Conservation (phyloP, 2,888 invertebrate species). For the Trissonchulus latispiculum region DNA sequence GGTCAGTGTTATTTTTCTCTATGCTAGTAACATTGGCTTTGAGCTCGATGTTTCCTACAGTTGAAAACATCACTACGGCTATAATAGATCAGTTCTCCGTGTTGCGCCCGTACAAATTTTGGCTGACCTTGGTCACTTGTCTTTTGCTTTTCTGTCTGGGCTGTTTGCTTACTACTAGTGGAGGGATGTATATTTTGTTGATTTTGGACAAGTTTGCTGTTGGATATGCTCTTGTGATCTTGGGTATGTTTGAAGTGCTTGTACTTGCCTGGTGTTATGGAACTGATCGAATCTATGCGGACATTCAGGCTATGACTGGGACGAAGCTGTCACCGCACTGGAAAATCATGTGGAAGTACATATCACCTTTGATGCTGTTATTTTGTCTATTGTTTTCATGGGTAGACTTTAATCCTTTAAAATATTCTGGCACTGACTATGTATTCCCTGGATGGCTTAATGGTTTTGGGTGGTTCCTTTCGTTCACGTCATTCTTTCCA, state of each 20-base stretch:
- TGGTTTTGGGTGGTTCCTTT: conserved; percentile 38
- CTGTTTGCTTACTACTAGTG: conserved; percentile 21
- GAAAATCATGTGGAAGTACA: conserved; percentile 39
- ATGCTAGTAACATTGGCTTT: conserved; percentile 26
- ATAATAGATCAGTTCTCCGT: conserved; percentile 22
- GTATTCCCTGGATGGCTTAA: conserved; percentile 42
- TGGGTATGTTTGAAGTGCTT: conserved; percentile 24
- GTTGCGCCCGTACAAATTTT: conserved; percentile 26
- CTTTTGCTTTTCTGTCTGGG: conserved; percentile 23
- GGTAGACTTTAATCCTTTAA: conserved; percentile 39
- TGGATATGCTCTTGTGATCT: conserved; percentile 24
- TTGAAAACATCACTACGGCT: conserved; percentile 25
- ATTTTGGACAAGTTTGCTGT: conserved; percentile 25
- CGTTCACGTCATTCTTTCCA: conserved; percentile 37
- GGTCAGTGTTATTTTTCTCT: conserved; percentile 24
- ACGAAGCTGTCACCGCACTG: conserved; percentile 36
- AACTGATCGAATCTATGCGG: conserved; percentile 25
- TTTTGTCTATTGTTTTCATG: conserved; percentile 41
- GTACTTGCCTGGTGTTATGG: conserved; percentile 26
- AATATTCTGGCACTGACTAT: conserved; percentile 32
- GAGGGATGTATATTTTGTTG: conserved; percentile 26
- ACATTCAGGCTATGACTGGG: conserved; percentile 43
- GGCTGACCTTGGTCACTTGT: conserved; percentile 23
- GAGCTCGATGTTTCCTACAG: conserved; percentile 26
- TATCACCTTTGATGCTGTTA: conserved; percentile 39